phyloP scores from a whole-genome alignment of 2,797 vertebrate species.

The Neosilurus mollespiculum region DNA sequence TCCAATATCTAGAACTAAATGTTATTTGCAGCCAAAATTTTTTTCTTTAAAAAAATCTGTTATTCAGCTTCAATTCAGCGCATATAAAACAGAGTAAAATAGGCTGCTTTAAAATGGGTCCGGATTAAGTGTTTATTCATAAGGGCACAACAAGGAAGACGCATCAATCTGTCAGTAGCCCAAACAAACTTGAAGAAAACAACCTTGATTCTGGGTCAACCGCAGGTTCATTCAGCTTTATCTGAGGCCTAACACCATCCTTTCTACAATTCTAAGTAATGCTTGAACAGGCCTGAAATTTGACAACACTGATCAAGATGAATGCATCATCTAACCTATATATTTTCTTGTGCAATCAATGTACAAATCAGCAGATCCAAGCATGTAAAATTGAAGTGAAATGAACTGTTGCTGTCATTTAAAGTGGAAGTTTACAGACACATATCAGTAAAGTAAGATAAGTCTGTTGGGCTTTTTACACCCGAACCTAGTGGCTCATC shows the following conservation, averaged over 20 bases:
- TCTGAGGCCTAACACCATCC: neutral
- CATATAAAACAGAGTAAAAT: neutral
- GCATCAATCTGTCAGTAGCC: slow-evolving; percentile 25
- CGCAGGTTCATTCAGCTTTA: slow-evolving; percentile 18
- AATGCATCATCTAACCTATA: neutral
- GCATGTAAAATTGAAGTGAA: neutral
- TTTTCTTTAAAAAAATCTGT: neutral
- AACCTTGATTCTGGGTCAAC: slow-evolving; percentile 37
- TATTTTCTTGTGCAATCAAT: neutral
- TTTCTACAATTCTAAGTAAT: neutral
- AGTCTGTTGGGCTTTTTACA: too few species aligned
- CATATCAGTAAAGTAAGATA: neutral
- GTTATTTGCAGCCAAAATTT: neutral
- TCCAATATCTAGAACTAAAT: neutral
- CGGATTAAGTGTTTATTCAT: slow-evolving; percentile 41
- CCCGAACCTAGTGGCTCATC: too few species aligned
- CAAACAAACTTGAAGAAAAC: slow-evolving; percentile 40
- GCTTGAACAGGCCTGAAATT: neutral
- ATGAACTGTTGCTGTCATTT: neutral
- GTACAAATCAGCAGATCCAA: neutral
- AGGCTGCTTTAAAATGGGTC: slow-evolving; percentile 10
- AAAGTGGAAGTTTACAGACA: neutral
- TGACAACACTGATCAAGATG: neutral
- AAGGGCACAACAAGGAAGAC: slow-evolving; percentile 19
- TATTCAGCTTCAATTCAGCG: neutral